Evolutionary conservation across 37 sponge, comb jelly and placozoan species (phyloP).

Genomic region (Eunapius fragilis): DNA sequence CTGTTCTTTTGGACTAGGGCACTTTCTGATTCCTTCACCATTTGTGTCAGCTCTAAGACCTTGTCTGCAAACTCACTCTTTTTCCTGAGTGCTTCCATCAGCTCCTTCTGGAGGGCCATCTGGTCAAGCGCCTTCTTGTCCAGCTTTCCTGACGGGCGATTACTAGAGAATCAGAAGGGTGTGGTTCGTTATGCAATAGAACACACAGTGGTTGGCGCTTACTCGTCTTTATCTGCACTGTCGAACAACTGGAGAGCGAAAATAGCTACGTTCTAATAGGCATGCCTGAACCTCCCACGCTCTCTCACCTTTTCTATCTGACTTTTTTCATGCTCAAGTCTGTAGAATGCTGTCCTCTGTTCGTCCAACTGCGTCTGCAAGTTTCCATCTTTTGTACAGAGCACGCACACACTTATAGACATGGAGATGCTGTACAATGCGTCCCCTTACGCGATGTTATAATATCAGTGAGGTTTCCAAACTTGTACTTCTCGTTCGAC

Average conservation of each 20-base stretch:
- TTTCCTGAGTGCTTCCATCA: not conserved
- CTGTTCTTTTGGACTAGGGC: not conserved
- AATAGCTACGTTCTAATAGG: not conserved
- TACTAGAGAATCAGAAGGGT: not conserved
- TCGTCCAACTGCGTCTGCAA: constrained; percentile 48
- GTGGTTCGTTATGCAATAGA: no score
- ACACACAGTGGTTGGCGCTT: not conserved
- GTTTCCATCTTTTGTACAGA: constrained; percentile 35
- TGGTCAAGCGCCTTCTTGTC: not conserved
- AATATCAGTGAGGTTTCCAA: constrained; percentile 48
- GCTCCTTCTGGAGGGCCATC: not conserved
- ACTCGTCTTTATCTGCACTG: not conserved
- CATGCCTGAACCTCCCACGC: not conserved
- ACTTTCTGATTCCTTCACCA: not conserved
- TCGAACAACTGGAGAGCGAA: not conserved
- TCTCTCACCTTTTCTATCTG: constrained; percentile 44
- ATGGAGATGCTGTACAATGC: not conserved
- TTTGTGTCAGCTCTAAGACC: not conserved
- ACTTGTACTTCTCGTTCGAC: constrained; percentile 13
- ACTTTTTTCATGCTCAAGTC: constrained; percentile 56
- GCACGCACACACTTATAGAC: not conserved
- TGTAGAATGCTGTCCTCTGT: constrained; percentile 22
- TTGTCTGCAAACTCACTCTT: not conserved
- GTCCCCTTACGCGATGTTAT: constrained; percentile 40
- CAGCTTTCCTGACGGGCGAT: not conserved